These are phyloP conservation scores for Euura lappo DNA, from an alignment of 1,140 invertebrate genomes.

Conservation along the genomic window DNA sequence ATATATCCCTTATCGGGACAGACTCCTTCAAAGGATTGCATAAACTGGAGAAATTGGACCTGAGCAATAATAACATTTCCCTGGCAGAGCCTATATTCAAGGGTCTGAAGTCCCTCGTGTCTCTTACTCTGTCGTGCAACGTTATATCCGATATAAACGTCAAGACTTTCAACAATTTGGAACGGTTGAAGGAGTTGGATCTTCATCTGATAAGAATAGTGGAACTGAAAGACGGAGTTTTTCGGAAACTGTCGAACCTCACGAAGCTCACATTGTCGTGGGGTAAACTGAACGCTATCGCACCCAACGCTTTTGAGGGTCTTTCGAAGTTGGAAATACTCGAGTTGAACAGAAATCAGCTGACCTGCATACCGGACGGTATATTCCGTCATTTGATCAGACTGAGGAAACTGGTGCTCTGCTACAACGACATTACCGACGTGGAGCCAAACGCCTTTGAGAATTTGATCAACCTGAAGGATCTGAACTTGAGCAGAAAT, in stretches of 20 bases:
- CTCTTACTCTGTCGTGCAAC: slow-evolving; percentile 8
- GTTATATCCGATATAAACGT: slow-evolving; percentile 1
- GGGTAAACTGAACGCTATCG: slow-evolving; percentile 33
- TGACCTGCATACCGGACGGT: slow-evolving; percentile 41
- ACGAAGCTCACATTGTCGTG: slow-evolving; percentile 26
- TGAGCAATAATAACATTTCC: slow-evolving; percentile 37
- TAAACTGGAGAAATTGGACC: slow-evolving; percentile 38
- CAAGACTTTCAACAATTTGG: not conserved
- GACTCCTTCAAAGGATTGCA: slow-evolving; percentile 36
- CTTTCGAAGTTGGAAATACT: slow-evolving; percentile 39
- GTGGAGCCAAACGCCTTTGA: not conserved
- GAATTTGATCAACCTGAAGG: not conserved
- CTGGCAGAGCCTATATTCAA: slow-evolving; percentile 41
- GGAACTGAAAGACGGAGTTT: not conserved
- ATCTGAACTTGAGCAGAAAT: slow-evolving; percentile 9
- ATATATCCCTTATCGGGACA: slow-evolving; percentile 30
- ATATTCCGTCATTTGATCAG: slow-evolving; percentile 33
- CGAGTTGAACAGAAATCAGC: slow-evolving; percentile 35
- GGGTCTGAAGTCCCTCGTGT: not conserved
- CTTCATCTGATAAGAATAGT: not conserved
- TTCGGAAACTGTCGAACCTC: not conserved
- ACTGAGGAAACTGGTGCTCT: slow-evolving; percentile 36
- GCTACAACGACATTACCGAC: slow-evolving; percentile 36
- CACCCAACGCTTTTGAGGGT: slow-evolving; percentile 35
- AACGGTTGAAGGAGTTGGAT: not conserved